Base-by-base conservation (phyloP, 2,888 invertebrate species). In the Nephrocerus scutellatus region DNA sequence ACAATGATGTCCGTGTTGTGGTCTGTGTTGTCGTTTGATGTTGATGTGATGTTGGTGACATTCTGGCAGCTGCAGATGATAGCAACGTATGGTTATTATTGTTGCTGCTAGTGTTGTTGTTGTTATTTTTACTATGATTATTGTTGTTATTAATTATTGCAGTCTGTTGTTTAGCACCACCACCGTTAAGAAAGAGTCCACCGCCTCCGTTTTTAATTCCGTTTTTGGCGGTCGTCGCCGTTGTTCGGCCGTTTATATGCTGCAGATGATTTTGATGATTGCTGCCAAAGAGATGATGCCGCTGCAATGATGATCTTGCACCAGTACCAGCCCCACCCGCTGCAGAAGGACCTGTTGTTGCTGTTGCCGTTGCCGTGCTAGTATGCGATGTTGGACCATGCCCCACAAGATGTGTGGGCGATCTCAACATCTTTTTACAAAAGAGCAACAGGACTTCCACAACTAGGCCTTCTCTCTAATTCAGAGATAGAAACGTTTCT, bases 1-100 rank as follows among this genome's bases (percentile, higher is more conserved):
- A 77, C 30, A 81, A 72, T 48, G 80, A 80, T 48, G 76, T 73
- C 48, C 79, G 71, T 50, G 78, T 72, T 59, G 73, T 59, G 42
- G 64, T 56, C 50, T 63, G 60, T 42, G 50, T 23, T n/a, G n/a
- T n/a, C n/a, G 30, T 41, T 21, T 38, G 44, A 15, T 34, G 34
- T 30, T 50, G 48, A 21, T 29, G 21, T 32, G 63, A 59, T 43
- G 62, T 62, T 48, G 62, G 62, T 52, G 62, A 62, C 62, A 62
- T 62, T 48, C 42, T 53, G 47, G 36, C 37, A 37, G 33, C 32
- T 35, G 40, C 22, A 26, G 37, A 24, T 32, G 34, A 12, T 33
- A 35, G 15, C 12, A 23, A 10, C n/a, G 13, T 13, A 16, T 23
- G 10, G 19, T 22, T 13, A 21, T 14, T n/a, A n/a, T n/a, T n/a